phyloP scores from a whole-genome alignment of 2,888 invertebrate genomes.

The Invenusta paracnida region DNA sequence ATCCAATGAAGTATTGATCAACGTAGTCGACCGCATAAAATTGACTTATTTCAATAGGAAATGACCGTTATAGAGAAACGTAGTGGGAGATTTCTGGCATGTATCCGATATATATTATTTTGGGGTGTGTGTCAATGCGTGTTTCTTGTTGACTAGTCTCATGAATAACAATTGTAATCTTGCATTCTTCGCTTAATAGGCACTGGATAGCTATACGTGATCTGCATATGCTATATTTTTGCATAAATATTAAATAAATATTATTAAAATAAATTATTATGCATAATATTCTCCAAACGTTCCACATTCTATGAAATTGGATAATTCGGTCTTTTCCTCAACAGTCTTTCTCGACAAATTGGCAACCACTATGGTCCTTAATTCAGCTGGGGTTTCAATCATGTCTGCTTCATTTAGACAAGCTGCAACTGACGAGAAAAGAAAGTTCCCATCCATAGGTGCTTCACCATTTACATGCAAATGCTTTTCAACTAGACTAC shows the following conservation, averaged over 20 bases:
- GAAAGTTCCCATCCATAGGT: neutral
- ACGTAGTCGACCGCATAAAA: neutral
- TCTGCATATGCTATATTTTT: no score
- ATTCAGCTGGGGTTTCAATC: neutral
- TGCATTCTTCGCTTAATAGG: neutral
- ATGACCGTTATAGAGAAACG: neutral
- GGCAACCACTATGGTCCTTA: neutral
- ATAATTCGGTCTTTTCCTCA: neutral
- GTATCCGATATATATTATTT: neutral
- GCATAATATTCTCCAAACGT: neutral
- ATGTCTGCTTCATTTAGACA: no score
- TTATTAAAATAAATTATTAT: no score
- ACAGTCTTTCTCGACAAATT: neutral
- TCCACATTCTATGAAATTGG: neutral
- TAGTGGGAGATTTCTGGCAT: neutral
- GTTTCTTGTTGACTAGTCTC: neutral
- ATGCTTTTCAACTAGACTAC: neutral
- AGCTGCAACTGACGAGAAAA: neutral
- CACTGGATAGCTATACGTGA: neutral
- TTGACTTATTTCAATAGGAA: neutral
- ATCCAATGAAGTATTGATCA: neutral
- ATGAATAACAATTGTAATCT: neutral
- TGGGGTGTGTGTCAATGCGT: neutral
- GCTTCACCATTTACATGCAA: neutral
- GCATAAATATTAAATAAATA: no score